Evolutionary conservation across 2,888 invertebrate genomes (phyloP).

Genomic region (Smittia aterrima): DNA sequence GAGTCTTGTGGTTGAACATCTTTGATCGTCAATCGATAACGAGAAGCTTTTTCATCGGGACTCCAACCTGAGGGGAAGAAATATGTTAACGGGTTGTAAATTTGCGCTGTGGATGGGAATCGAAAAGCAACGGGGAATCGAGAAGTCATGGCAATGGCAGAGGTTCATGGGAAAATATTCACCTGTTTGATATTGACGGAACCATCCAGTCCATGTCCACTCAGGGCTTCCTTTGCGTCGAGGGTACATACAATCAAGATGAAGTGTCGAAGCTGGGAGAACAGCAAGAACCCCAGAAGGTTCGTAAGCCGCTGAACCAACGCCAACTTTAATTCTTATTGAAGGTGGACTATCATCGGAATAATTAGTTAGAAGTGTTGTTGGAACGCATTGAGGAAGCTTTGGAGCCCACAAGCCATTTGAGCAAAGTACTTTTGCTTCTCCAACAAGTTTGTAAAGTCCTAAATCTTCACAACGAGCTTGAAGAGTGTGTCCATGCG

Average conservation of each 20-base stretch:
- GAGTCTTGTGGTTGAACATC: slow-evolving; percentile 81
- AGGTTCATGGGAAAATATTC: slow-evolving; percentile 10
- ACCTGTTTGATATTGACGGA: slow-evolving; percentile 77
- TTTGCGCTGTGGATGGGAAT: slow-evolving; percentile 8
- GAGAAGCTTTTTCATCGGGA: slow-evolving; percentile 68
- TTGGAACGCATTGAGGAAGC: slow-evolving; percentile 81
- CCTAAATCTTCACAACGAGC: slow-evolving; percentile 79
- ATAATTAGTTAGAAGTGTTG: slow-evolving; percentile 80
- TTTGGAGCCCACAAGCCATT: slow-evolving; percentile 76
- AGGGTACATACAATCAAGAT: slow-evolving; percentile 78
- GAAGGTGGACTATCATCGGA: slow-evolving; percentile 84
- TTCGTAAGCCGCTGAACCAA: slow-evolving; percentile 77
- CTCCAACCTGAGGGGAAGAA: slow-evolving; percentile 50
- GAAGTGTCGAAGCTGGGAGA: slow-evolving; percentile 75
- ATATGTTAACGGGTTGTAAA: slow-evolving; percentile 9
- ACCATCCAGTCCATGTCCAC: slow-evolving; percentile 84
- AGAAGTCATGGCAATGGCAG: background rate
- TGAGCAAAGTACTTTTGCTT: slow-evolving; percentile 71
- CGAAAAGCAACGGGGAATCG: background rate
- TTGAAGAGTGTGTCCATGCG: slow-evolving; percentile 73
- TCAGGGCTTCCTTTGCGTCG: slow-evolving; percentile 75
- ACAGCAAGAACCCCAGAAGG: slow-evolving; percentile 76
- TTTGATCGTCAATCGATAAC: slow-evolving; percentile 77
- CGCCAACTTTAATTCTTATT: slow-evolving; percentile 70
- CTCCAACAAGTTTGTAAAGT: slow-evolving; percentile 79